Evolutionary conservation across 2,113 vertebrate species (phyloP), one percentile per base, ranked within the genome.

Genomic region (Mobula birostris): DNA sequence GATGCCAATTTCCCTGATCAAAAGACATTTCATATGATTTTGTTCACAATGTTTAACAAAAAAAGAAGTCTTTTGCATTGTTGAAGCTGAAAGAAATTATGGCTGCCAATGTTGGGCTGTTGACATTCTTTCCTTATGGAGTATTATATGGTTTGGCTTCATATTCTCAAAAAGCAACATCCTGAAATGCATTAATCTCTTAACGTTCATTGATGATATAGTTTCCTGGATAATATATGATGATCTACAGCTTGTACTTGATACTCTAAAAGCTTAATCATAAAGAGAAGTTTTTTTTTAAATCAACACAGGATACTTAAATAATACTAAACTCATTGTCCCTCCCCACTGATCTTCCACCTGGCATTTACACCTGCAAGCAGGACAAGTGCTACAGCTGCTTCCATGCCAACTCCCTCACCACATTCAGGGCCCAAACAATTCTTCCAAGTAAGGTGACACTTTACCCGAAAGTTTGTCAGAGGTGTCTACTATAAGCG

Each of bases 1-100:
- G 91, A 12, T 93, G 91, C 91, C 36, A 93, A 93, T 56, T 93
- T 74, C 32, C 40, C 74, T 93, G 40, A 93, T 74, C 70, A 40
- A 74, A 12, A 74, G 32, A 66, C 58, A 63, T 6, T 93, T 85
- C 6, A 29, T 76, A 56, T 74, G 19, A 93, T 48, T 56, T 74
- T 76, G 15, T 48, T 74, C 68, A 27, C 48, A 56, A 56, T n/a
- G 66, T 74, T 76, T 56, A 15, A 56, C 4, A 56, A 32, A 27
- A 74, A 56, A 93, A 29, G 7, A 48, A 74, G 2, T 0, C 0
- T 76, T 93, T 76, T 74, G 32, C 48, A 93, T 56, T 93, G 7
- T 7, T 91, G 61, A 32, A 68, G 88, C 66, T 91, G 66, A 92
- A 48, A 92, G 66, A 17, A 70, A 40, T 92, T 66, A 88, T 88